These are phyloP conservation scores for Gymnorhina tibicen DNA, from an alignment of 2,113 vertebrate genomes.

Conservation along the genomic window DNA sequence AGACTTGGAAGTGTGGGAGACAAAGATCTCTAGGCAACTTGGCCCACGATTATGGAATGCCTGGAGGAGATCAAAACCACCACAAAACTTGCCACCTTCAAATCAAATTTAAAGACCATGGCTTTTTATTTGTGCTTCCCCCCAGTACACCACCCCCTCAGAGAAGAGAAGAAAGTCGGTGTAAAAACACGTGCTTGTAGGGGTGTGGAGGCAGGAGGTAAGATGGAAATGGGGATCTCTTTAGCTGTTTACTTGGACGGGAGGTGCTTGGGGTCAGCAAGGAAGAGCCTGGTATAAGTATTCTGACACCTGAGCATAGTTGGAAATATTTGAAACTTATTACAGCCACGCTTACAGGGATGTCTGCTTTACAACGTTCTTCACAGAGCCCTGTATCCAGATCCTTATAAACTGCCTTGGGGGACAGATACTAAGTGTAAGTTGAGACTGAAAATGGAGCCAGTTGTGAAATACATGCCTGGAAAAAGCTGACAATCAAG, in stretches of 20 bases:
- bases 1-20: slow-evolving; percentile 62
- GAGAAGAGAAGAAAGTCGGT: slow-evolving; percentile 49
- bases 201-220: slow-evolving; percentile 36
- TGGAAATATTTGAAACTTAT: neutral
- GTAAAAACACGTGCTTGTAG: slow-evolving; percentile 29
- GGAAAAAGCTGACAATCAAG: neutral
- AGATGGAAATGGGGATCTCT: neutral
- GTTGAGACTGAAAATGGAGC: neutral
- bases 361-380: neutral
- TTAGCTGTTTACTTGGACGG: neutral
- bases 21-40: slow-evolving; percentile 70
- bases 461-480: neutral
- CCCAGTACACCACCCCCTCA: neutral
- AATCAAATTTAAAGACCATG: slow-evolving; percentile 63
- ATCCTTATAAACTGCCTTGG: neutral
- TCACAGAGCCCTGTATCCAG: neutral
- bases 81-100: slow-evolving; percentile 61
- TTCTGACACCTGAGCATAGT: neutral
- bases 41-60: slow-evolving; percentile 68
- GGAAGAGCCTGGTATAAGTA: neutral
- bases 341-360: neutral
- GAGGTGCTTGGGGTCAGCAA: neutral
- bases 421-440: neutral
- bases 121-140: slow-evolving; percentile 55
- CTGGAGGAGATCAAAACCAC: slow-evolving; percentile 64